Base-by-base conservation (phyloP, 2,888 invertebrate species). In the Volucella zonaria region DNA sequence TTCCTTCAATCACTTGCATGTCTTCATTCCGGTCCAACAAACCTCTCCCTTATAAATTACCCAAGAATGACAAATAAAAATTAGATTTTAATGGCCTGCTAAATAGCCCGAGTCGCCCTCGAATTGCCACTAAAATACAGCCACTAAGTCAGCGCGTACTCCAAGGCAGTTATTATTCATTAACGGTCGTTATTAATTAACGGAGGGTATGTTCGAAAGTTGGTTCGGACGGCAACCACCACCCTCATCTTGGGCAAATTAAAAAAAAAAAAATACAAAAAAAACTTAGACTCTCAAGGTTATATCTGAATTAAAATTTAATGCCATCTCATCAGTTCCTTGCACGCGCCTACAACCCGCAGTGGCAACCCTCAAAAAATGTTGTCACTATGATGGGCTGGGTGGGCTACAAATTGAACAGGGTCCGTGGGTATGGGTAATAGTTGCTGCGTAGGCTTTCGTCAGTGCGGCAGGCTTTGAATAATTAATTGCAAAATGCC, bases 151-250 rank as follows among this genome's bases (percentile, higher is more conserved):
- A 73, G 62, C 51, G 68, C 51, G 11, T 23, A 42, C 58, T 82
- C 43, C 18, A 68, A 64, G 42, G 23, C 74, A 78, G 78, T 78
- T 82, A 78, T 82, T 74, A 78, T 78, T 74, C 78, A 74, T 78
- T 78, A 68, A 73, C 58, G 74, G 73, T 74, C 82, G 62, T 68
- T 74, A 82, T 78, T 74, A 78, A 82, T 74, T 82, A 74, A 74
- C 47, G 11, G 43, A 67, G 38, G 54, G 54, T 62, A 18, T 31
- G 31, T 31, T 31, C 6, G 31, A 31, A 31, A 31, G 31, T 31
- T 31, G 6, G 4, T 31, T 31, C 6, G 31, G 31, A 31, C 6
- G 31, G 31, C 4, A 31, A 31, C n/a, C 15, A 15, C 12, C 11
- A 38, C 18, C 11, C 14, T 40, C 1, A 12, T 67, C 43, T 18